Evolutionary conservation across 2,888 invertebrate species (phyloP).

Genomic region (Pinctada fucata): DNA sequence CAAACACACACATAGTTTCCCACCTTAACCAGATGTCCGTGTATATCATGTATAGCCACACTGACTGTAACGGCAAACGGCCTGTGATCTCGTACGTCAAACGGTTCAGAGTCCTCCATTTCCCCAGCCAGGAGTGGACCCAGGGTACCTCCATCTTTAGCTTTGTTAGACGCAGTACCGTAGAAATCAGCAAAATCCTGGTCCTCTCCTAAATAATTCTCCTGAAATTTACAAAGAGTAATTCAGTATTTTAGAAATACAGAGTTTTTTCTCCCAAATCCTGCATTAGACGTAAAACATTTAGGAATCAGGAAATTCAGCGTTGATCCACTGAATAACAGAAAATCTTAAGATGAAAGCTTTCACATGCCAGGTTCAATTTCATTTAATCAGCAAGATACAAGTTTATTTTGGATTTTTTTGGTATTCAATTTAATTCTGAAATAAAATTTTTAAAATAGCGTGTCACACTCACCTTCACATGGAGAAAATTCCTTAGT

Average conservation of each 20-base stretch:
- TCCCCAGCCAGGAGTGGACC: constrained; percentile 52
- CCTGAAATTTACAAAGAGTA: constrained; percentile 79
- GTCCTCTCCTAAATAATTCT: constrained; percentile 98
- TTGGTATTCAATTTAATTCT: no score
- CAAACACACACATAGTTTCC: not conserved
- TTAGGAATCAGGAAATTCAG: no score
- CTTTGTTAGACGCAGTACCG: constrained; percentile 44
- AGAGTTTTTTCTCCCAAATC: not conserved
- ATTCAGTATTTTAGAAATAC: not conserved
- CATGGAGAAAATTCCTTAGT: constrained; percentile 90
- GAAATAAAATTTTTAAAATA: no score
- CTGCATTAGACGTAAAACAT: no score
- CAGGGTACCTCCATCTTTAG: constrained; percentile 42
- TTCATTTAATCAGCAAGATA: no score
- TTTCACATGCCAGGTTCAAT: no score
- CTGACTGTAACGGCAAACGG: constrained; percentile 94
- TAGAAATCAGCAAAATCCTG: constrained; percentile 94
- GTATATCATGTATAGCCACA: constrained; percentile 95
- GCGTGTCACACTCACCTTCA: constrained; percentile 80
- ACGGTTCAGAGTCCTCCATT: constrained; percentile 73
- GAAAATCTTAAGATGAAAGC: no score
- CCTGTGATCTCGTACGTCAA: constrained; percentile 92
- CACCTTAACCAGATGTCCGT: constrained; percentile 92
- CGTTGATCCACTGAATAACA: no score
- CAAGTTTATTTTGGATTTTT: no score